Evolutionary conservation across 2,888 invertebrate genomes (phyloP).

Genomic region (Ormia ochracea): DNA sequence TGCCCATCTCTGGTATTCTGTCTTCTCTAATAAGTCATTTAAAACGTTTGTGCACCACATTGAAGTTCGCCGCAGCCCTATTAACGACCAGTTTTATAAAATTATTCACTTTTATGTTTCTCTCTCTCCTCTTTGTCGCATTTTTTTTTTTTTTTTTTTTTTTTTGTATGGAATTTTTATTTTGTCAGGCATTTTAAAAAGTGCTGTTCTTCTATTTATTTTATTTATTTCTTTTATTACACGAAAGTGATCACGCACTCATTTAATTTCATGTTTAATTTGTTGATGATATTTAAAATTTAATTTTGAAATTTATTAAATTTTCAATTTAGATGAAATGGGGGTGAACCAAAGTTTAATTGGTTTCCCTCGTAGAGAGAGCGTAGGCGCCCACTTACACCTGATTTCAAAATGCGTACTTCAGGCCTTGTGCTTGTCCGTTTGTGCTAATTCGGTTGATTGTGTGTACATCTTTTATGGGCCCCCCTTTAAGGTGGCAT

Average conservation of each 20-base stretch:
- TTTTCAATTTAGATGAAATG: slow-evolving; percentile 34
- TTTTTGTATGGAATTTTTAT: not conserved
- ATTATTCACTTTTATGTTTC: not conserved
- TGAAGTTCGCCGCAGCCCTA: not conserved
- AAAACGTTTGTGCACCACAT: not conserved
- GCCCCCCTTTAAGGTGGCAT: slow-evolving; percentile 1
- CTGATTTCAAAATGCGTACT: slow-evolving; percentile 30
- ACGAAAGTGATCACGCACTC: slow-evolving; percentile 66
- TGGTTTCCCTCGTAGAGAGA: not conserved
- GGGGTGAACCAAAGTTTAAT: not conserved
- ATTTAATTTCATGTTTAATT: slow-evolving; percentile 73
- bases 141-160: not conserved
- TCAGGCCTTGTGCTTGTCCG: not conserved
- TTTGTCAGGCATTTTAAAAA: slow-evolving; percentile 2
- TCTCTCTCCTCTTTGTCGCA: too few relatives aligned
- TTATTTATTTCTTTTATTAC: not conserved
- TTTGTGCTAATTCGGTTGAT: not conserved
- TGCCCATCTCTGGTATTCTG: too few relatives aligned
- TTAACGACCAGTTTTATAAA: not conserved
- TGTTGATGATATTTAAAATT: slow-evolving; percentile 40
- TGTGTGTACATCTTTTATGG: not conserved
- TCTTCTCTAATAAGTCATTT: too few relatives aligned
- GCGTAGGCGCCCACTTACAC: slow-evolving; percentile 42
- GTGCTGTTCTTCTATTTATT: slow-evolving; percentile 27
- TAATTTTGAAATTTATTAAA: slow-evolving; percentile 35